A percentile compares a stretch with the other conserved stretches of the same genome.
phyloP scores from a whole-genome alignment of 1,140 invertebrate species.

The Ladona fulva region DNA sequence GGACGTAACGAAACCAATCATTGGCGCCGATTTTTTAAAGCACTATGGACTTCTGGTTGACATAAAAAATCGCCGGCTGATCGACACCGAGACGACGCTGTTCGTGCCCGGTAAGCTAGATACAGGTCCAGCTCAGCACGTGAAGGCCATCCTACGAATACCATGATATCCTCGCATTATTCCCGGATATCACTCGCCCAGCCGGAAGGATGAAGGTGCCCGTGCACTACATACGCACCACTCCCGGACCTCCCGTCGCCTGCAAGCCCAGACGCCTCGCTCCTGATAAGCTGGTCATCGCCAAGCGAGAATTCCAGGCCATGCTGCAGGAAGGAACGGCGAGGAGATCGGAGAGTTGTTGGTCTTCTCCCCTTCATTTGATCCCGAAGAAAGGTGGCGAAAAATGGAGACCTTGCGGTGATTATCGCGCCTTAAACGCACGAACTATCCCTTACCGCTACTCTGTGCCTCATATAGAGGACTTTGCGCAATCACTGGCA shows the following conservation, averaged over 20 bases:
- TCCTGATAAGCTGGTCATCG: background rate
- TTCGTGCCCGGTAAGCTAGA: background rate
- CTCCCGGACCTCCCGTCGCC: no score
- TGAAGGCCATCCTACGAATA: background rate
- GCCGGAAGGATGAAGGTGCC: background rate
- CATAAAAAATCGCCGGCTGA: conserved; percentile 16
- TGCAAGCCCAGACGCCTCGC: background rate
- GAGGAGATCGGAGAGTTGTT: conserved; percentile 22
- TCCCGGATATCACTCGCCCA: background rate
- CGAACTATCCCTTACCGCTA: conserved; percentile 31
- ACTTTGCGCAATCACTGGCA: conserved; percentile 29
- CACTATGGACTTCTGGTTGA: conserved; percentile 22
- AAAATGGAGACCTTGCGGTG: conserved; percentile 33
- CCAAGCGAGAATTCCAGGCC: conserved; percentile 20
- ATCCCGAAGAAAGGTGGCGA: conserved; percentile 34
- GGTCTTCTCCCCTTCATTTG: conserved; percentile 35
- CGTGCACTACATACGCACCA: conserved; percentile 10
- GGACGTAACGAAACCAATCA: conserved; percentile 19
- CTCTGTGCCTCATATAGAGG: conserved; percentile 30
- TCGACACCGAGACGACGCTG: conserved; percentile 15
- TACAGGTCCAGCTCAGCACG: background rate
- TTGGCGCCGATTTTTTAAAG: no score
- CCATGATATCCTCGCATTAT: background rate
- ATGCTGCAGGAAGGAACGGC: background rate
- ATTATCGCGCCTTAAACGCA: conserved; percentile 36